These are phyloP conservation scores for Psococerastis gibbosa DNA, from an alignment of 2,888 invertebrate species.

Conservation along the genomic window DNA sequence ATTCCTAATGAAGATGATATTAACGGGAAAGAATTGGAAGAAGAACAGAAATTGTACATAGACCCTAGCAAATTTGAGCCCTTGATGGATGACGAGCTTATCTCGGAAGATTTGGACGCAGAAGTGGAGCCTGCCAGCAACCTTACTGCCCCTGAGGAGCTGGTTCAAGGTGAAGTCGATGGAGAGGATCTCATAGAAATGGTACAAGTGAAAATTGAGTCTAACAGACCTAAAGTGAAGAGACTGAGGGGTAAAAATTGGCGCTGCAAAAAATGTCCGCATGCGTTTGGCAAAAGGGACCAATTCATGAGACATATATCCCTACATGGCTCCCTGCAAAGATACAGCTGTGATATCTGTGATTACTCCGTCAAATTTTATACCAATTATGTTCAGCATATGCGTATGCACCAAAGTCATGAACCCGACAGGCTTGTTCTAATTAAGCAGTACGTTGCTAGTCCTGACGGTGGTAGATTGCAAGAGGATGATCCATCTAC, in stretches of 20 bases:
- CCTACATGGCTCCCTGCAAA: constrained; percentile 64
- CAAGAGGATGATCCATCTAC: not conserved
- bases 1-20: constrained; percentile 15
- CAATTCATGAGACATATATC: constrained; percentile 68
- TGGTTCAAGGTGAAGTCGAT: not conserved
- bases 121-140: not conserved
- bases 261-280: constrained; percentile 71
- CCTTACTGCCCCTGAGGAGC: constrained; percentile 1
- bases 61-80: constrained; percentile 27
- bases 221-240: constrained; percentile 5
- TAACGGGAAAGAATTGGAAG: constrained; percentile 20
- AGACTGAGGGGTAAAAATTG: constrained; percentile 54
- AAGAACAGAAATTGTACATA: constrained; percentile 25
- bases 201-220: constrained; percentile 12
- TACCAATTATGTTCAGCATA: constrained; percentile 65
- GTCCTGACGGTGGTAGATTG: not conserved
- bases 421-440: constrained; percentile 19
- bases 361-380: constrained; percentile 78
- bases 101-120: not conserved
- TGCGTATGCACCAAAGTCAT: constrained; percentile 56
- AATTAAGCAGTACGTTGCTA: not conserved
- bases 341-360: constrained; percentile 64
- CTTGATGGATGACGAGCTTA: constrained; percentile 15
- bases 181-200: constrained; percentile 13
- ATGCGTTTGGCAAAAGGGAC: constrained; percentile 67